Evolutionary conservation across 2,113 vertebrate species (phyloP).

Genomic region (Bagarius yarrelli): DNA sequence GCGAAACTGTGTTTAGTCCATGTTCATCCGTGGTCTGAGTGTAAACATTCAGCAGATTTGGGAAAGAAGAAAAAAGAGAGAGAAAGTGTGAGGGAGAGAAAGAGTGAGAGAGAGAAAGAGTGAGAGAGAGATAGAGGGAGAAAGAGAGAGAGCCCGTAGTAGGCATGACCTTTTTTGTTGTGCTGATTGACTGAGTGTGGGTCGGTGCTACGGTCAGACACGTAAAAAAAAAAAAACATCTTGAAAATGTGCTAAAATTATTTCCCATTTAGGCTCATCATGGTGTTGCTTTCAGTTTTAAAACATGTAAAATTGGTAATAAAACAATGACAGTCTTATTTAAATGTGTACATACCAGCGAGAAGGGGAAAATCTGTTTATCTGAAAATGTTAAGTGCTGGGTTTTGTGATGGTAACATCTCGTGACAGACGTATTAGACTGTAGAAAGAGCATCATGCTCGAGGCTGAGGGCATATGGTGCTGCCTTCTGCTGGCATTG

Average conservation of each 20-base stretch:
- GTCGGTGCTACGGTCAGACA: background rate
- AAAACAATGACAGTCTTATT: constrained; percentile 12
- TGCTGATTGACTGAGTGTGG: constrained; percentile 6
- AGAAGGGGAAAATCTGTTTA: constrained; percentile 59
- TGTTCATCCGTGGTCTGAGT: constrained; percentile 58
- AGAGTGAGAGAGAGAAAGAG: too few species aligned
- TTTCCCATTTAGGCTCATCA: background rate
- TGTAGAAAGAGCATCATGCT: constrained; percentile 90
- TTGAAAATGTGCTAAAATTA: background rate
- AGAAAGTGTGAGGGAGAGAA: too few species aligned
- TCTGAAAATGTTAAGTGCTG: constrained; percentile 70
- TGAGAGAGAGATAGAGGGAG: too few species aligned
- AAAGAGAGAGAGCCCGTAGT: constrained; percentile 14
- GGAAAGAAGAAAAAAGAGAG: constrained; percentile 33
- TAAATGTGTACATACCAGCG: constrained; percentile 20
- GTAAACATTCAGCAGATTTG: constrained; percentile 54
- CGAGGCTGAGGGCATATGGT: constrained; percentile 87
- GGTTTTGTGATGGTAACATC: constrained; percentile 82
- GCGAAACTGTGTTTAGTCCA: constrained; percentile 57
- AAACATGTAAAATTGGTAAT: background rate
- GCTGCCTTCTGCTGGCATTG: constrained; percentile 86
- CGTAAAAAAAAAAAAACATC: background rate
- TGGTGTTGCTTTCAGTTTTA: background rate
- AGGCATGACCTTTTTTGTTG: constrained; percentile 17
- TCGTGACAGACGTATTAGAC: constrained; percentile 96